Base-by-base conservation (phyloP, 2,113 vertebrate species). In the Hypocryptadius cinnamomeus region DNA sequence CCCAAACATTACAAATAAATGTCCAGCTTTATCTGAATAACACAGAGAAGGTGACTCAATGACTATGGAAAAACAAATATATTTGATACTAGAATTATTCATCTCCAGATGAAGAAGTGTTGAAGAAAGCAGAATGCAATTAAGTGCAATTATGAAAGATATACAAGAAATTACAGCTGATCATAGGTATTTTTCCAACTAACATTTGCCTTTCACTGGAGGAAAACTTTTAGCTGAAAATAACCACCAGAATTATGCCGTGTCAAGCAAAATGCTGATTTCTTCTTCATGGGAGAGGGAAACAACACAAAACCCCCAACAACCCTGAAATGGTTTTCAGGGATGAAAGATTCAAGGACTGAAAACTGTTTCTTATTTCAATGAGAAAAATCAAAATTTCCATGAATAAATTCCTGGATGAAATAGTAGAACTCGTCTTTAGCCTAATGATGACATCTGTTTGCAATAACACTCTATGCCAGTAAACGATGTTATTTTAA, bases 401-500 rank as follows among this genome's bases (percentile, higher is more conserved):
- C 79, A 53, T 57, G 56, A 86, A 66, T 51, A 85, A 50, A 25
- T 56, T 79, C 65, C 89, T 90, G 85, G 87, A 92, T 70, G 77
- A 86, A 95, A 79, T 42, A 21, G 50, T 45, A 96, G 77, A 85
- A 42, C 65, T 89, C 24, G 15, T 80, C 84, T 79, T 89, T 82
- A 73, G 68, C 87, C 85, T 89, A 87, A 85, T 6, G 33, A 93
- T 68, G 76, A 95, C 92, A 96, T 94, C 92, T 96, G 95, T 90
- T 95, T 96, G 90, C 91, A 97, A 60, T 96, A 97, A 95, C 51
- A 40, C 84, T 72, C 23, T 57, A 68, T 59, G 85, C 89, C 88
- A 92, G 84, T 92, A 94, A 97, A 94, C 39, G 31, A 93, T 95
- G 80, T 95, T 95, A 95, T 96, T 96, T 95, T 95, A 88, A 86